Conservation (phyloP, 2,797 vertebrate genomes). For the Helicolenus hilgendorfi region DNA sequence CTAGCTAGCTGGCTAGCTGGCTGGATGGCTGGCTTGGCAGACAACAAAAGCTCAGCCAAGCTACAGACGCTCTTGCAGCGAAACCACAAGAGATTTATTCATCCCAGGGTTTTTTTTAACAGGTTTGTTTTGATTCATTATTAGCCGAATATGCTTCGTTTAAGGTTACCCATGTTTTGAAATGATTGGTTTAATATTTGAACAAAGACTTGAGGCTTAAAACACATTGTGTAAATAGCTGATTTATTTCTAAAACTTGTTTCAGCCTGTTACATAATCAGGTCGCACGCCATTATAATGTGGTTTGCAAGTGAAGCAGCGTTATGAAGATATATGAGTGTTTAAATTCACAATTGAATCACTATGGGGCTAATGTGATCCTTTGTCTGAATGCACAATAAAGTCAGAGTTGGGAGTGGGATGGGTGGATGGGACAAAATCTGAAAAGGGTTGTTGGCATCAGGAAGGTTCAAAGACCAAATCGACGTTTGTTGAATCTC, state of each 20-base stretch:
- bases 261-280: conserved; percentile 58
- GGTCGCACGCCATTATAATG: conserved; percentile 3
- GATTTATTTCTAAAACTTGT: conserved; percentile 27
- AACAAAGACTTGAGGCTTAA: conserved; percentile 34
- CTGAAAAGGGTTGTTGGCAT: conserved; percentile 67
- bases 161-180: neutral
- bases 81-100: neutral
- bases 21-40: conserved; percentile 66
- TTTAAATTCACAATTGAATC: neutral
- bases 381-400: conserved; percentile 77
- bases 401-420: conserved; percentile 80
- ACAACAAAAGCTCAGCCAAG: conserved; percentile 82
- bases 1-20: conserved; percentile 66
- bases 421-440: conserved; percentile 78
- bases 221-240: neutral
- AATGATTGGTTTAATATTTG: neutral
- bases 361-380: conserved; percentile 10
- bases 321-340: neutral
- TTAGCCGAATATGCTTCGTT: fast-evolving
- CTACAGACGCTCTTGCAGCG: neutral
- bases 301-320: neutral
- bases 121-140: neutral
- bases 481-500: conserved; percentile 48
- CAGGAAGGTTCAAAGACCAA: conserved; percentile 69
- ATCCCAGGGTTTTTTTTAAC: neutral